Evolutionary conservation across 2,113 vertebrate genomes (phyloP).

Genomic region (Phalacrocorax brasilianus): DNA sequence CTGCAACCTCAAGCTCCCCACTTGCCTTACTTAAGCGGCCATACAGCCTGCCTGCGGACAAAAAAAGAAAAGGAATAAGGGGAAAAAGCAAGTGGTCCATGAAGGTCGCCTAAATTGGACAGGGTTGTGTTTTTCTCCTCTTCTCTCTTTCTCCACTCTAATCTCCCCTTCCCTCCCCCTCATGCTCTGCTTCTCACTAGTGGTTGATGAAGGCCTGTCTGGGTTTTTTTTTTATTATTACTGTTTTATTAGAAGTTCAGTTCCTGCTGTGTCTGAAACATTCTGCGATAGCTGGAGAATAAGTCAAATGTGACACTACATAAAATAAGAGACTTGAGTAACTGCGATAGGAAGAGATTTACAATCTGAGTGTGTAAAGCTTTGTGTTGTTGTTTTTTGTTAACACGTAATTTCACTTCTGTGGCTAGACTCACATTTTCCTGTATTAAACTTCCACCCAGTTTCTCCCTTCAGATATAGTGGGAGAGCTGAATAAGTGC

Average conservation of each 20-base stretch:
- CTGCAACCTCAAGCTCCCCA: background rate
- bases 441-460: background rate
- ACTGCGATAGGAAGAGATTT: background rate
- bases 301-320: constrained; percentile 11
- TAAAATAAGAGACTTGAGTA: constrained; percentile 23
- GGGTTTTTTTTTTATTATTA: background rate
- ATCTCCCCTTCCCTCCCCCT: background rate
- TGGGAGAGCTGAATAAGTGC: background rate
- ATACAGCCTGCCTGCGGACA: background rate
- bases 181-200: background rate
- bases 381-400: background rate
- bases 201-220: background rate
- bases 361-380: background rate
- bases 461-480: background rate
- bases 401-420: constrained; percentile 9
- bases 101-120: background rate
- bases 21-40: background rate
- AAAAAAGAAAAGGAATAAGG: background rate
- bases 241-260: constrained; percentile 10
- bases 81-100: background rate
- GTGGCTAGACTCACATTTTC: background rate
- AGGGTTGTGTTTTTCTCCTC: background rate
- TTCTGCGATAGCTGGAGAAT: background rate
- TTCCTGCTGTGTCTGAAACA: background rate
- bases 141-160: background rate